Base-by-base conservation (phyloP, 2,888 invertebrate species). In the Eustalomyia histrio region DNA sequence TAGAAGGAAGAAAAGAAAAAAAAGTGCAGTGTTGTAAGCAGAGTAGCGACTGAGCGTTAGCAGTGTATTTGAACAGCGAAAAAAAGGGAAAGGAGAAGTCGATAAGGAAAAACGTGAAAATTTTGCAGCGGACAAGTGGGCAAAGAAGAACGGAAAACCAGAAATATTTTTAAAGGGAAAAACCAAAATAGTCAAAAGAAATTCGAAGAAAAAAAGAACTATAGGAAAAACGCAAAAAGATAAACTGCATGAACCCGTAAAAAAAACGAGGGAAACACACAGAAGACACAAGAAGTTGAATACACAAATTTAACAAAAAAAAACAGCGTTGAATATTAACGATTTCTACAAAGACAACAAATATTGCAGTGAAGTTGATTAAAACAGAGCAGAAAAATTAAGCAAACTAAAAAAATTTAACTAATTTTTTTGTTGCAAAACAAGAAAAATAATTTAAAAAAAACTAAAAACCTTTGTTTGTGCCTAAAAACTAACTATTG, bases 21-120 rank as follows among this genome's bases (percentile, higher is more conserved):
- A 58, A 83, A 79, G 78, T 83, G 80, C 71, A 78, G 81, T 67
- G 72, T 64, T 61, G 60, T 78, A 79, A 84, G 83, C 83, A 83
- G 61, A 76, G 60, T 80, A 57, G 65, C 63, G 57, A 57, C 63
- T 50, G 64, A 76, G 10, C 64, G 69, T 71, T n/a, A 35, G 75
- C 75, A 79, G 69, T 72, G 39, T 4, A n/a, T 21, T 3, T 18
- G 9, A 58, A 58, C 63, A 12, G 35, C 53, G 8, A 10, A 16
- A 17, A 72, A 73, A 75, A 67, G 65, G 64, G 64, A 79, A 64
- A 63, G 55, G 72, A 12, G 6, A n/a, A 39, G 55, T 65, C 29
- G 52, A 64, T 57, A 60, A 76, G 68, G 76, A 76, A 82, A 79
- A 82, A 74, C 80, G 79, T 83, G 80, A 83, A 83, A 79, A 83